Conservation (phyloP, 2,888 invertebrate species). For the Lasioglossum leucozonium region DNA sequence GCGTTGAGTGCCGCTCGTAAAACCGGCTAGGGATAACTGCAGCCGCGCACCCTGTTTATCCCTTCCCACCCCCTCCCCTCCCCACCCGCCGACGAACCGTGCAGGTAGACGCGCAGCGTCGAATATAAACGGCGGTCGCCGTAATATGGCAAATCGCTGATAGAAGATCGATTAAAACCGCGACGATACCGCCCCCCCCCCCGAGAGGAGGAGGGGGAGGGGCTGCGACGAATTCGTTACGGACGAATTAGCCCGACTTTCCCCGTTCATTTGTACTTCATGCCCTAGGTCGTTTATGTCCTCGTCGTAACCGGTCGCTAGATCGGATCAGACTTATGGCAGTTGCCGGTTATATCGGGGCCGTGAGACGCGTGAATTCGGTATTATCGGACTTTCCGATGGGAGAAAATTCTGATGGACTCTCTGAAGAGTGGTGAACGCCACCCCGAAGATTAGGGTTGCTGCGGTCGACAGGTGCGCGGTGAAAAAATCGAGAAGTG, state of each 20-base stretch:
- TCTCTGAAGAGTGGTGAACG: no score
- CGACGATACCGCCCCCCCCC: slow-evolving; percentile 32
- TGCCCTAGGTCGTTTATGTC: not conserved
- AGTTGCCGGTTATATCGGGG: no score
- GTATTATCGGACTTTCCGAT: no score
- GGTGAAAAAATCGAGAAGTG: no score
- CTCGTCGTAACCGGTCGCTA: not conserved
- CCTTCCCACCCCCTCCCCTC: no score
- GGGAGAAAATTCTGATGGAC: no score
- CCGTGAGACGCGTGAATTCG: no score
- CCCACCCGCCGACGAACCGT: slow-evolving; percentile 13
- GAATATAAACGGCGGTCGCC: slow-evolving; percentile 19
- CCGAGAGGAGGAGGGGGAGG: no score
- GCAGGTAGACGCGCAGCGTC: slow-evolving; percentile 49
- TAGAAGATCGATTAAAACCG: slow-evolving; percentile 52
- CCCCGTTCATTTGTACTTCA: not conserved
- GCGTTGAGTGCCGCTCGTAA: slow-evolving; percentile 79
- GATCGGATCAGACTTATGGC: not conserved
- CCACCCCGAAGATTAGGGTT: no score
- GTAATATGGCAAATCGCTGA: slow-evolving; percentile 43
- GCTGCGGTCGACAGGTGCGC: no score
- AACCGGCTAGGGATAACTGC: slow-evolving; percentile 69
- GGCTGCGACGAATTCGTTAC: slow-evolving; percentile 37
- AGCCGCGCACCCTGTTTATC: slow-evolving; percentile 62
- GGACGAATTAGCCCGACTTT: slow-evolving; percentile 1